phyloP scores from a whole-genome alignment of 2,888 invertebrate genomes.

The Cheilosia soror region DNA sequence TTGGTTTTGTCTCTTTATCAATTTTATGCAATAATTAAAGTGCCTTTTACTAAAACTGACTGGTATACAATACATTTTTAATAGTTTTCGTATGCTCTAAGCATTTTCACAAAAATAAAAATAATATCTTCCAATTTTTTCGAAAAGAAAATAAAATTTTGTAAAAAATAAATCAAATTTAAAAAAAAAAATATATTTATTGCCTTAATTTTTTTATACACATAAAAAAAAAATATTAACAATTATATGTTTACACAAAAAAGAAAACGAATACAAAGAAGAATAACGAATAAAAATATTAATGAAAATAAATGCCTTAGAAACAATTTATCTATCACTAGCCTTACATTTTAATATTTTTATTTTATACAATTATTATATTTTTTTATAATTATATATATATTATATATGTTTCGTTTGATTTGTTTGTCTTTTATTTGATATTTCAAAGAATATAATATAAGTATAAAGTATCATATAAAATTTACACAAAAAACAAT shows the following conservation, averaged over 20 bases:
- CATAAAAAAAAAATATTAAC: constrained; percentile 46
- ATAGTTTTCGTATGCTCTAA: constrained; percentile 55
- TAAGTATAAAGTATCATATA: constrained; percentile 51
- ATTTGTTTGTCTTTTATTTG: constrained; percentile 50
- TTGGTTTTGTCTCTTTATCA: constrained; percentile 22
- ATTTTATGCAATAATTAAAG: constrained; percentile 58
- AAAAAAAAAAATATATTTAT: constrained; percentile 38
- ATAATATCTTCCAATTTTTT: constrained; percentile 66
- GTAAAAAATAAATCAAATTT: constrained; percentile 38
- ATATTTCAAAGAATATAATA: constrained; percentile 44
- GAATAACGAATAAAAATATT: constrained; percentile 52
- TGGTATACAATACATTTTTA: constrained; percentile 69
- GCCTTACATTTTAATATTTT: constrained; percentile 62
- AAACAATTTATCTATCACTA: constrained; percentile 73
- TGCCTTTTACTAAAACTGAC: constrained; percentile 65
- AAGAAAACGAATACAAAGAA: constrained; percentile 51
- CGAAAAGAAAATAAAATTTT: constrained; percentile 5
- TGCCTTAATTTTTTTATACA: constrained; percentile 58
- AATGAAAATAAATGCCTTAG: constrained; percentile 55
- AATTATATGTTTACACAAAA: constrained; percentile 43
- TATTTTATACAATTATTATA: constrained; percentile 27
- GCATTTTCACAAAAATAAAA: constrained; percentile 40
- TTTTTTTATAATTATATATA: constrained; percentile 22
- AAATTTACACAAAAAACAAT: constrained; percentile 57
- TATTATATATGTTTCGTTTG: constrained; percentile 28